Base-by-base conservation (phyloP, 2,797 vertebrate genomes). In the Poecile montanus region DNA sequence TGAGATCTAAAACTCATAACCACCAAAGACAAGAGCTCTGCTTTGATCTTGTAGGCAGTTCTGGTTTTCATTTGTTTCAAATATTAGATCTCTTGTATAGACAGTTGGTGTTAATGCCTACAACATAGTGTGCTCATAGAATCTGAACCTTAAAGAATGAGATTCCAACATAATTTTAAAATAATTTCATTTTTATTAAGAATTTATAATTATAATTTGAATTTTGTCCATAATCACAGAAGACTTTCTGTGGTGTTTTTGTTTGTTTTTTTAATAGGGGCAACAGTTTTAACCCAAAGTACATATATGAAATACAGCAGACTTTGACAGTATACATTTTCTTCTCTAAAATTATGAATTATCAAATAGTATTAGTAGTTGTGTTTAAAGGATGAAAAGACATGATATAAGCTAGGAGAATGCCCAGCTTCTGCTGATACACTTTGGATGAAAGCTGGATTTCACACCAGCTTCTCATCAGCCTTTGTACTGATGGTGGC, bases 401-500 rank as follows among this genome's bases (percentile, higher is more conserved):
- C 0, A 6, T 56, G 11, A 75, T 56, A 53, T 29, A 56, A 80
- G 10, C 4, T 20, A 73, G 34, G 42, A 47, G 9, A 57, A 60
- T 30, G 7, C 5, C 29, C 65, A 74, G 10, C 9, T 73, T 40
- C 57, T 71, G 36, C 56, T 73, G 16, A 57, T 48, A 57, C 6
- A n/a, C 8, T 73, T 27, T 20, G 71, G 36, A 17, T 32, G 50
- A 50, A 36, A 70, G 6, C 5, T 45, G 53, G 21, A 51, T 70
- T 81, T 88, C 56, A 68, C 13, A 65, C 18, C n/a, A 63, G 12
- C 20, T 61, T 56, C 45, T 90, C 7, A 0, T 79, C 42, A 62
- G 2, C 22, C 26, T 79, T 71, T 0, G 0, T 66, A 40, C 19
- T 27, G 48, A 44, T 30, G 18, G 11, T 11, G 58, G 19, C 40